Evolutionary conservation across 2,888 invertebrate genomes (phyloP), one percentile per base, ranked within the genome.

Genomic region (Chouioia cunea): DNA sequence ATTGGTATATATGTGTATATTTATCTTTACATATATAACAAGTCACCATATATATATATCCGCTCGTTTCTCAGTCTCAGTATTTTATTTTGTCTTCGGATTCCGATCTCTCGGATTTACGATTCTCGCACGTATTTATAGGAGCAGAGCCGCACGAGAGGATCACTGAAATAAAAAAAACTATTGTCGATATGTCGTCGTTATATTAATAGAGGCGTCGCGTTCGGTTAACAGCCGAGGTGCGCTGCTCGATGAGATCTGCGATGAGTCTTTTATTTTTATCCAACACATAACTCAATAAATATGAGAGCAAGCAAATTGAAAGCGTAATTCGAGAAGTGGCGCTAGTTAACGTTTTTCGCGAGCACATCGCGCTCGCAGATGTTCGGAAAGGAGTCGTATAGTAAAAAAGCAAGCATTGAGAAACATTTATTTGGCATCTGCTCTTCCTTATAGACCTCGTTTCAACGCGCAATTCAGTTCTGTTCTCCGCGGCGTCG

Each of bases 61-160:
- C 73, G 71, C 54, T 69, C 63, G 36, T 46, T 69, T 59, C 62
- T 52, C 53, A n/a, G n/a, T 53, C 27, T 54, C n/a, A n/a, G n/a
- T n/a, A n/a, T 67, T 73, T 70, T 65, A 36, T 36, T 4, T 36
- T 71, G 66, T 70, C 58, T 67, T 65, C 60, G 53, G 57, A 56
- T 70, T 36, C 36, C 36, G 36, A 36, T 36, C 36, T 36, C 4
- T 10, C 59, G 14, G 52, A 70, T 64, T 70, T 58, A 70, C 53
- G 65, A 70, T 56, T 65, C 16, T 52, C 27, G 14, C 16, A 27
- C 27, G 65, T 70, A 70, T 70, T 70, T 70, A 65, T 70, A 62
- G 60, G 36, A 2, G 10, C 23, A 36, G 46, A 2, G 47, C 48
- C 16, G 36, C 4, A n/a, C 0, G 27, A 1, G 47, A 18, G 15